Evolutionary conservation across 2,113 vertebrate genomes (phyloP).

Genomic region (Erinaceus europaeus): DNA sequence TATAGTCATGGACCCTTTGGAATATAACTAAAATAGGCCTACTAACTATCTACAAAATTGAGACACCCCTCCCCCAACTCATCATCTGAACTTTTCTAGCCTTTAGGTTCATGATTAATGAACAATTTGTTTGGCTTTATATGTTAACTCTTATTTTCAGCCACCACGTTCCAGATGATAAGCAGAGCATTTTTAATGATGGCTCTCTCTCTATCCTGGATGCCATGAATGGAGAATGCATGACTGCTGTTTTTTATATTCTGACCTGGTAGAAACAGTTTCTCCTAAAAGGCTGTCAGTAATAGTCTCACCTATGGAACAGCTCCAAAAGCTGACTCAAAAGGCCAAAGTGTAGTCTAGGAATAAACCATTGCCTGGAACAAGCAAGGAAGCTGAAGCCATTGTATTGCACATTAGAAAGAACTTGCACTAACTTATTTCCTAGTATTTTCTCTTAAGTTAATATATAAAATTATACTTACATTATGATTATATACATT

Average conservation of each 20-base stretch:
- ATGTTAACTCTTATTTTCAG: too few relatives aligned
- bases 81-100: too few relatives aligned
- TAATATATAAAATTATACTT: background rate
- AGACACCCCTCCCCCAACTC: too few relatives aligned
- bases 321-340: background rate
- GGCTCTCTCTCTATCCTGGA: background rate
- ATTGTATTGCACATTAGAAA: background rate
- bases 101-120: too few relatives aligned
- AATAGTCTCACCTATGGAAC: background rate
- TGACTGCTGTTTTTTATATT: too few relatives aligned
- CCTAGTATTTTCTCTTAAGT: background rate
- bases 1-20: too few relatives aligned
- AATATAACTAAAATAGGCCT: too few relatives aligned
- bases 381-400: background rate
- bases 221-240: background rate
- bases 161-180: too few relatives aligned
- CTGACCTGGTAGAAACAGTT: background rate
- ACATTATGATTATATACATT: background rate
- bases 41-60: too few relatives aligned
- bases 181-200: background rate
- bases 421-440: background rate
- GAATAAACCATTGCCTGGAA: background rate
- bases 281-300: background rate
- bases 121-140: too few relatives aligned
- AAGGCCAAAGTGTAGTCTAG: background rate